Evolutionary conservation across 2,113 vertebrate genomes (phyloP).

Genomic region (Chrysemys picta): DNA sequence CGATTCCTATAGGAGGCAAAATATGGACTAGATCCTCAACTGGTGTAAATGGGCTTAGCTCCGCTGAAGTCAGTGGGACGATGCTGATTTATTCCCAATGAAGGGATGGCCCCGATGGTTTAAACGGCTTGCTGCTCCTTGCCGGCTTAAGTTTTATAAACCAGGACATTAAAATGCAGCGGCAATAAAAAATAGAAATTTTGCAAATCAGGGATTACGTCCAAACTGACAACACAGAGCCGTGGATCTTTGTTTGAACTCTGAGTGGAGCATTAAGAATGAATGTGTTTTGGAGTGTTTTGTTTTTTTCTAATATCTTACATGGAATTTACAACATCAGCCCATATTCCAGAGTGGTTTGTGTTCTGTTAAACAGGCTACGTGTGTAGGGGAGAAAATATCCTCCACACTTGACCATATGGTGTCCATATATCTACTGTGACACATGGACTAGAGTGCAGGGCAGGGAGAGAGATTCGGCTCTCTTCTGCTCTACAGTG

Average conservation of each 20-base stretch:
- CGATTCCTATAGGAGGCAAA: background rate
- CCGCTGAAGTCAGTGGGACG: background rate
- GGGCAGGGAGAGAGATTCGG: background rate
- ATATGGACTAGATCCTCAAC: background rate
- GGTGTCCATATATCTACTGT: background rate
- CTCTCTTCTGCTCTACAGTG: background rate
- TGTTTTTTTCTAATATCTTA: background rate
- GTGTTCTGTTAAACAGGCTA: background rate
- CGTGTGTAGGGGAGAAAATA: rapidly evolving
- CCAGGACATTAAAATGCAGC: slow-evolving; percentile 47
- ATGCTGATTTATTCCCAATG: background rate
- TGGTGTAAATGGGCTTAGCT: background rate
- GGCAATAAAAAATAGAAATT: background rate
- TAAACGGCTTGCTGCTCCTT: background rate
- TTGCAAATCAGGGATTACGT: background rate
- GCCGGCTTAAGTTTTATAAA: slow-evolving; percentile 1
- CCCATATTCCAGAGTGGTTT: background rate
- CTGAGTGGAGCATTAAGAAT: background rate
- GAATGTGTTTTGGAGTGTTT: background rate
- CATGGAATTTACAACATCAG: background rate
- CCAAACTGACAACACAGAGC: background rate
- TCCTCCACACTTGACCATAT: background rate
- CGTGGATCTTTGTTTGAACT: background rate
- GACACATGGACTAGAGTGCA: background rate
- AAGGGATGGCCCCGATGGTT: background rate